These are phyloP conservation scores for Strigops habroptila DNA, from an alignment of 2,113 vertebrate genomes.

Conservation along the genomic window DNA sequence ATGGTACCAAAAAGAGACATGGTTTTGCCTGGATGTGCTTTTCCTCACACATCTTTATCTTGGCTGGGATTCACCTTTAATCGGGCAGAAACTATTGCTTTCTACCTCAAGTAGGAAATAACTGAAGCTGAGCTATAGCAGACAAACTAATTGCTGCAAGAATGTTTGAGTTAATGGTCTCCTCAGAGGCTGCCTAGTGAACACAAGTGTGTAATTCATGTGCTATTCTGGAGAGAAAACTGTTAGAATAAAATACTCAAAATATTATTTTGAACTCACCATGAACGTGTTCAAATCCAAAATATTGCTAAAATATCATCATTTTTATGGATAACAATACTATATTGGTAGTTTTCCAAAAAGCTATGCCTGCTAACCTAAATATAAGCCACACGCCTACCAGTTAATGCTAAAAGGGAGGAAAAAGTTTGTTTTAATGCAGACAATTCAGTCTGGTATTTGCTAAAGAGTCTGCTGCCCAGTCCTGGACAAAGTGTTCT, in stretches of 20 bases:
- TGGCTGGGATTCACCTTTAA: neutral
- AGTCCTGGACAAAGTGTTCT: neutral
- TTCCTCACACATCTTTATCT: neutral
- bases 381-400: neutral
- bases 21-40: neutral
- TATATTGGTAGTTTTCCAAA: neutral
- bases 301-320: neutral
- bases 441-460: neutral
- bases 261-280: neutral
- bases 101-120: neutral
- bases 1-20: neutral
- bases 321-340: neutral
- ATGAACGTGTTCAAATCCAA: neutral
- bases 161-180: neutral
- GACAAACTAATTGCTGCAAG: neutral
- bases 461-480: neutral
- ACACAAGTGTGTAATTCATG: neutral
- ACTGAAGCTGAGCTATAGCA: neutral
- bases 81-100: neutral
- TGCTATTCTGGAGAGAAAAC: neutral
- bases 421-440: neutral
- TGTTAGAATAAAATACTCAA: neutral
- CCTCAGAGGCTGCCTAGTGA: neutral
- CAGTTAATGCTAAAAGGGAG: neutral
- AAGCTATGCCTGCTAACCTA: neutral